Evolutionary conservation across 1,140 invertebrate species (phyloP), one percentile per base, ranked within the genome.

Genomic region (Venustaconcha ellipsiformis): DNA sequence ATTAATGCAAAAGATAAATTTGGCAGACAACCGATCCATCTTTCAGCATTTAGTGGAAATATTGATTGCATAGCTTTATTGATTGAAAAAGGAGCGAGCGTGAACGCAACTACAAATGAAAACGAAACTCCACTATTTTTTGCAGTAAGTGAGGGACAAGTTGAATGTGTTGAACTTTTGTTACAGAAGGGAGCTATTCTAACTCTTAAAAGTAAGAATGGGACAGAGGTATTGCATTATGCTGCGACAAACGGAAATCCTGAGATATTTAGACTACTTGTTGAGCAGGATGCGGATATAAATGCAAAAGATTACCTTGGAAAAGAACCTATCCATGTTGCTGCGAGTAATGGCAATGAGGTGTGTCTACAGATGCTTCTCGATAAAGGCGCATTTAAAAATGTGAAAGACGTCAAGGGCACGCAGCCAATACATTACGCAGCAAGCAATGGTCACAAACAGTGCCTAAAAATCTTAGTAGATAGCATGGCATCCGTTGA

Each of bases 11-110:
- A 94, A 72, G 96, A 98, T 88, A 93, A 94, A 81, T 96, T 97
- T 86, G 93, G 94, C 63, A 91, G 96, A 63, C 97, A 95, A 0
- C 94, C 96, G 5, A 88, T 97, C 68, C 96, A 97, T 90, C 96
- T 95, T 48, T 96, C 96, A n/a, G 95, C 95, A 70, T 97, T 96
- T 95, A 94, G 97, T 86, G 96, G 96, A 6, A 94, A 97, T 80
- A 92, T 93, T 55, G 93, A 94, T 66, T 94, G 96, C 57, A 95
- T 97, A 62, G 92, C 94, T 66, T 90, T 96, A 56, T 90, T 98
- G 14, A 63, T 84, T 57, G 67, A 74, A 13, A 72, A 80, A 15
- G 82, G 78, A 5, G 96, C 96, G 0, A 90, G 70, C 78, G 69
- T 78, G 17, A 78, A 78, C 23, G 20, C 26, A 5, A 37, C 60